A percentile compares a stretch with the other conserved stretches of the same genome.
Conservation (phyloP, 2,113 vertebrate species). For the Heterocephalus glaber region DNA sequence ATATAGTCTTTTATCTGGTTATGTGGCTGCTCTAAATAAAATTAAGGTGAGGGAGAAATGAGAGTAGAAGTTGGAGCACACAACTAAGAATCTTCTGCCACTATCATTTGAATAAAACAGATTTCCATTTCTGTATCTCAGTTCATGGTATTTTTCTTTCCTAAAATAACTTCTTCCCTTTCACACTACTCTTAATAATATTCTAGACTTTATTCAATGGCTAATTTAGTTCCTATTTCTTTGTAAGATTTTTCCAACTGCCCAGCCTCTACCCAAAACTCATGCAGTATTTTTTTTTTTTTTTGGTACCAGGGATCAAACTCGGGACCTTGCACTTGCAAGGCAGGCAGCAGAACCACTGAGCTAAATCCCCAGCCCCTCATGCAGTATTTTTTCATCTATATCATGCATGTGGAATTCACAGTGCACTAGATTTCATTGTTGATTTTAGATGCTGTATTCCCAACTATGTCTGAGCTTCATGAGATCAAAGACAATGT, state of each 20-base stretch:
- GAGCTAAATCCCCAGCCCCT: too few species aligned
- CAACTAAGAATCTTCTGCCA: neutral
- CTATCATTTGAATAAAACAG: neutral
- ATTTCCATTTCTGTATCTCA: neutral
- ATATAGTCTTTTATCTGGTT: neutral
- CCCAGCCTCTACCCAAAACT: neutral
- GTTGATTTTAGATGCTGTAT: neutral
- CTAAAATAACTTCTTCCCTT: neutral
- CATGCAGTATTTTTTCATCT: neutral
- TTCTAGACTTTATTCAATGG: neutral
- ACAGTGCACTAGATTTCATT: neutral
- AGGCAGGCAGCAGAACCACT: too few species aligned
- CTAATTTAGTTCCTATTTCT: neutral
- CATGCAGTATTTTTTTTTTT: neutral
- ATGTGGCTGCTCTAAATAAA: neutral
- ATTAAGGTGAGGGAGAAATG: neutral
- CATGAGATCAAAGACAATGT: neutral
- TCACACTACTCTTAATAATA: neutral
- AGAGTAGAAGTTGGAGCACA: neutral
- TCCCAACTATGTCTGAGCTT: neutral
- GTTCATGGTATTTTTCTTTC: conserved; percentile 14
- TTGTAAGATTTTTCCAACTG: neutral
- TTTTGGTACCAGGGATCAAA: too few species aligned
- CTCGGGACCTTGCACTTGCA: too few species aligned
- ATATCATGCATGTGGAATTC: neutral